Percentiles rank a stretch among this genome's conserved stretches.
phyloP scores from a whole-genome alignment of 2,113 vertebrate genomes.

The Otis tarda region DNA sequence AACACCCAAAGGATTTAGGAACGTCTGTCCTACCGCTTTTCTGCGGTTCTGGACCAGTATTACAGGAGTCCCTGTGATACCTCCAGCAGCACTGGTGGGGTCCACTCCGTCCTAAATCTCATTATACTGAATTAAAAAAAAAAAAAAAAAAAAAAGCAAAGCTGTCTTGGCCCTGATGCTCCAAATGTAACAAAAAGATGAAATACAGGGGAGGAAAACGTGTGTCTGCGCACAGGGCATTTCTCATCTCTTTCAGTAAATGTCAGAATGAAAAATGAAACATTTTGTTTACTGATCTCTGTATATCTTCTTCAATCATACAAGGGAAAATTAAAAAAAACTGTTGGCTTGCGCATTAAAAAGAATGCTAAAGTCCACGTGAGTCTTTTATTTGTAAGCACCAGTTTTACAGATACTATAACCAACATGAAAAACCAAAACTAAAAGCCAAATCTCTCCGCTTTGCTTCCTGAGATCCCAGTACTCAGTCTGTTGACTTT shows the following conservation, averaged over 20 bases:
- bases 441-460: slow-evolving; percentile 15
- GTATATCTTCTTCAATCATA: neutral
- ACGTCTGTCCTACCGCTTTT: neutral
- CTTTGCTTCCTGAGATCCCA: slow-evolving; percentile 13
- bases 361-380: neutral
- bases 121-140: neutral
- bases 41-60: neutral
- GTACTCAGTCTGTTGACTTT: slow-evolving; percentile 47
- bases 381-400: neutral
- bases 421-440: neutral
- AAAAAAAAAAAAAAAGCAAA: neutral
- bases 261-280: neutral
- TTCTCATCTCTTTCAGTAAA: neutral
- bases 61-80: neutral
- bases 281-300: neutral
- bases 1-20: neutral
- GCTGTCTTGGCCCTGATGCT: neutral
- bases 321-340: neutral
- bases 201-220: neutral
- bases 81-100: neutral
- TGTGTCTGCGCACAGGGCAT: neutral
- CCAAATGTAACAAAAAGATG: neutral
- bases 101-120: neutral
- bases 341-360: neutral
- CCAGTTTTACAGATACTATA: neutral